A percentile compares a stretch with the other conserved stretches of the same genome.
Evolutionary conservation across 2,888 invertebrate genomes (phyloP).

Genomic region (Sphaeridia pumilis): DNA sequence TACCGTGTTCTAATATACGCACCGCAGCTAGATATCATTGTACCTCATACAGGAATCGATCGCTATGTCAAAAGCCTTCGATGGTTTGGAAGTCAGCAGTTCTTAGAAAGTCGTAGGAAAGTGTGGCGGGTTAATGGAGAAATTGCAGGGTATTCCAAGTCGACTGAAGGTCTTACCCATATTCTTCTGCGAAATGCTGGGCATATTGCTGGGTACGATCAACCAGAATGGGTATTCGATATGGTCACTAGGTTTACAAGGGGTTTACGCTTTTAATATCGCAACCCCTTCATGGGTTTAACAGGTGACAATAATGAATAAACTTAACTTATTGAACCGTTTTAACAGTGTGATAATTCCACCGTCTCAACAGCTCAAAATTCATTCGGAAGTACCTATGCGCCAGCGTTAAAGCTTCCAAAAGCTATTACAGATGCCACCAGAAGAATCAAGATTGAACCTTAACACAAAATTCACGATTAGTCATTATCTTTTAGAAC

Average conservation of each 20-base stretch:
- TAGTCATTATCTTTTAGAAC: no score
- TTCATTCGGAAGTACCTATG: no score
- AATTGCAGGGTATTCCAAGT: conserved; percentile 63
- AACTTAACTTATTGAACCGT: no score
- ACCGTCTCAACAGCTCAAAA: no score
- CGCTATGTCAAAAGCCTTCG: conserved; percentile 61
- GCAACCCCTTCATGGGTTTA: no score
- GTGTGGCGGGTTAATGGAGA: conserved; percentile 54
- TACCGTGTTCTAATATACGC: conserved; percentile 69
- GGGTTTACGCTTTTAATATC: no score
- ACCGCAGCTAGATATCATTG: conserved; percentile 82
- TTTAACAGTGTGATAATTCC: no score
- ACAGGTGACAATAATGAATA: no score
- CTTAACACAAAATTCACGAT: no score
- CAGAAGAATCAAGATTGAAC: no score
- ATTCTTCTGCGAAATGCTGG: conserved; percentile 53
- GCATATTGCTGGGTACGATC: conserved; percentile 1
- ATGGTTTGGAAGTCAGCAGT: conserved; percentile 55
- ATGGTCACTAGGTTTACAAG: not conserved
- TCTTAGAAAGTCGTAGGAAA: conserved; percentile 52
- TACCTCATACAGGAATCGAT: conserved; percentile 72
- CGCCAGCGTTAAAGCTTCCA: no score
- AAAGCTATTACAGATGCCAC: no score
- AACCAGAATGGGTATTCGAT: conserved; percentile 1
- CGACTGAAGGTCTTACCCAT: conserved; percentile 57